These are phyloP conservation scores for Grallaria varia DNA, from an alignment of 2,113 vertebrate genomes.

Conservation along the genomic window DNA sequence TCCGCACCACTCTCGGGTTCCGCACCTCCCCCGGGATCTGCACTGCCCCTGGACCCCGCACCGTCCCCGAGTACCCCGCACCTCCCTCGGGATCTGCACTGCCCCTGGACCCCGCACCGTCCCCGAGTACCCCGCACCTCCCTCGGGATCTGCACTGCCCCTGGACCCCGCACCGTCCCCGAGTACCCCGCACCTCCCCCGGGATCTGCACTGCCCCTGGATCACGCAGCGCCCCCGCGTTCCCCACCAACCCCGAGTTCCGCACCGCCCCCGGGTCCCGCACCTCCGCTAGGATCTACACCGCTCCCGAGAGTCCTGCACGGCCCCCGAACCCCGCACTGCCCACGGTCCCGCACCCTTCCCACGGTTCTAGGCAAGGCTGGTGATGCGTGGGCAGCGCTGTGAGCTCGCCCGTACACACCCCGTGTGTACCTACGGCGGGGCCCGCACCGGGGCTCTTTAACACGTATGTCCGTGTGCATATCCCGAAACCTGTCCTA, in stretches of 20 bases:
- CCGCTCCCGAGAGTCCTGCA: not conserved
- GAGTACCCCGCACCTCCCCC: not conserved
- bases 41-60: not conserved
- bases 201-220: not conserved
- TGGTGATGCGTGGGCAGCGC: rapidly evolving
- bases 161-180: not conserved
- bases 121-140: not conserved
- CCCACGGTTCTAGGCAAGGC: rapidly evolving
- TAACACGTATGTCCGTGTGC: not conserved
- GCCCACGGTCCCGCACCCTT: not conserved
- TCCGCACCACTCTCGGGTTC: not conserved
- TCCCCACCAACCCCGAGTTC: not conserved
- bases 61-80: not conserved
- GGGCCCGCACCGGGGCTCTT: not conserved
- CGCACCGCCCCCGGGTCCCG: rapidly evolving
- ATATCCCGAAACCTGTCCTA: too few relatives aligned
- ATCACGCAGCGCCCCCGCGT: too few relatives aligned
- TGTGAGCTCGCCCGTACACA: rapidly evolving
- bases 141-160: rapidly evolving
- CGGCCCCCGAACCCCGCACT: not conserved
- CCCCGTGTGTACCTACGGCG: not conserved
- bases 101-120: not conserved
- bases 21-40: rapidly evolving
- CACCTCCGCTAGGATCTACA: not conserved
- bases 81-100: not conserved